These are phyloP conservation scores for Apteryx owenii DNA, from an alignment of 2,113 vertebrate genomes.

Conservation along the genomic window DNA sequence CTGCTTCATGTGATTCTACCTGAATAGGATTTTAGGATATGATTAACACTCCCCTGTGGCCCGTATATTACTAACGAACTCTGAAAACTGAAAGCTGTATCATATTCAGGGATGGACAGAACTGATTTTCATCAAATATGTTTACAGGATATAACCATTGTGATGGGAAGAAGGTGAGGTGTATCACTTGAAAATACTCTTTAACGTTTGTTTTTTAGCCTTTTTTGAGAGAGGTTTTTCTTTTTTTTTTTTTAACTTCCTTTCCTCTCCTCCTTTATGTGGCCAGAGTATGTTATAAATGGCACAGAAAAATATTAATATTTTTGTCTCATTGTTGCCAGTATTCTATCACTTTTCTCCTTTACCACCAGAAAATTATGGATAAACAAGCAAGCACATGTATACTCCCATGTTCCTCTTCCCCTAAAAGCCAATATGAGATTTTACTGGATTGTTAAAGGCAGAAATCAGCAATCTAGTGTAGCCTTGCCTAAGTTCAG, in stretches of 20 bases:
- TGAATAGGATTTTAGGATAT: neutral
- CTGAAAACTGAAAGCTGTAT: neutral
- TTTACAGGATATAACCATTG: neutral
- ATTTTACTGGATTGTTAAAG: neutral
- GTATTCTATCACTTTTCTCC: neutral
- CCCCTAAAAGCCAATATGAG: fast-evolving
- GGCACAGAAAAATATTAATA: neutral
- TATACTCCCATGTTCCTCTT: neutral
- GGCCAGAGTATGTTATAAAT: neutral
- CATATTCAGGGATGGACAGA: neutral
- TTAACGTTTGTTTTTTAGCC: neutral
- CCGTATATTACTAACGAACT: neutral
- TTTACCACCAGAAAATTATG: neutral
- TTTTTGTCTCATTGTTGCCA: neutral
- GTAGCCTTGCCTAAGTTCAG: neutral
- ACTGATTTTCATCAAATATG: neutral
- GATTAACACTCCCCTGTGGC: neutral
- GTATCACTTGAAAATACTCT: neutral
- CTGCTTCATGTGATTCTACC: neutral
- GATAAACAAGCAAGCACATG: neutral
- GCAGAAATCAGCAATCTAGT: neutral
- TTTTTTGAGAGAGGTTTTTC: neutral
- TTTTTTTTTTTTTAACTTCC: neutral
- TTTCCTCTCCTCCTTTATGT: neutral
- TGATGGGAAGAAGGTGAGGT: neutral